Percentiles rank a stretch among this genome's conserved stretches.
Evolutionary conservation across 2,888 invertebrate genomes (phyloP).

Genomic region (Empis stercorea): DNA sequence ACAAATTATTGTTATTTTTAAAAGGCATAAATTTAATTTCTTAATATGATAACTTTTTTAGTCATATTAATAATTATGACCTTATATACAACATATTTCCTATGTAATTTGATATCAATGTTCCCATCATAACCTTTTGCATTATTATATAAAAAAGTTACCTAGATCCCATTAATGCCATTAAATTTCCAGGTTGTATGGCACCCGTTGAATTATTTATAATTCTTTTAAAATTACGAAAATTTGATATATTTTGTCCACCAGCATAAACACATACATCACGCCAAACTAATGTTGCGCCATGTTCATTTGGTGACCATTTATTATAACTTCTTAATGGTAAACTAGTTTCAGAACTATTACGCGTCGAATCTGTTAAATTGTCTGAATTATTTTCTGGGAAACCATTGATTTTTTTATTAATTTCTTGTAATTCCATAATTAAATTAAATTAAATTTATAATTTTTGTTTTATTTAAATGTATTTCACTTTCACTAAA

Average conservation of each 20-base stretch:
- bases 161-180: conserved; percentile 78
- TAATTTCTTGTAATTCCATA: no score
- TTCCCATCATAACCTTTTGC: neutral
- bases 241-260: conserved; percentile 33
- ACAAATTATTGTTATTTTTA: no score
- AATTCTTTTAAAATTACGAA: conserved; percentile 49
- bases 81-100: no score
- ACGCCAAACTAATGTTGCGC: conserved; percentile 65
- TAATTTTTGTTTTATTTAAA: no score
- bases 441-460: no score
- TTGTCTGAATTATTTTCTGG: conserved; percentile 10
- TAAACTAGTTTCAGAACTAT: conserved; percentile 28
- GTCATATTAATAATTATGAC: no score
- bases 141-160: conserved; percentile 29
- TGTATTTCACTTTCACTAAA: no score
- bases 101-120: neutral
- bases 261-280: conserved; percentile 60
- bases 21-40: no score
- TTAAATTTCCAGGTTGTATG: conserved; percentile 65
- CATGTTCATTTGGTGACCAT: conserved; percentile 46
- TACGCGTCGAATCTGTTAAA: conserved; percentile 25
- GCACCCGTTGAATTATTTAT: conserved; percentile 74
- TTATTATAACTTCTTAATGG: conserved; percentile 38
- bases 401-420: no score
- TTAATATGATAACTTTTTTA: no score